Base-by-base conservation (phyloP, 2,888 invertebrate genomes). In the Griposia aprilina region DNA sequence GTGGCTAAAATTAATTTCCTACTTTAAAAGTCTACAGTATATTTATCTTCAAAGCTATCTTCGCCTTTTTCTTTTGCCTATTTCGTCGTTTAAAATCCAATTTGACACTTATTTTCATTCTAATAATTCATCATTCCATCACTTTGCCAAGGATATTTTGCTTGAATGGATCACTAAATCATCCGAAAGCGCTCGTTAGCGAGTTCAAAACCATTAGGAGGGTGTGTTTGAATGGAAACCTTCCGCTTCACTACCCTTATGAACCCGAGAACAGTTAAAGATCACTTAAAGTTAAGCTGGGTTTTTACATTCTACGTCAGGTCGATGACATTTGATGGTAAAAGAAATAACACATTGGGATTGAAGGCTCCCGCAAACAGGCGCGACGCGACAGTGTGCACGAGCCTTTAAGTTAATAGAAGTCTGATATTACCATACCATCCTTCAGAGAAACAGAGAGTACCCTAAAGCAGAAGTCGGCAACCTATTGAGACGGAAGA, bases 171-270 rank as follows among this genome's bases (percentile, higher is more conserved):
- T 59, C 7, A 66, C 52, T 36, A 76, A 76, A 79, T 79, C 65
- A 76, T 26, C 52, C 50, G 23, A 55, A 20, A 6, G 48, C 55
- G 50, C 63, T 81, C 75, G 63, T 78, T 78, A 78, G 41, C 17
- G 59, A 59, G 76, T 48, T 76, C 65, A 75, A 82, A 52, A 26
- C 65, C 79, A 79, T 75, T 82, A 76, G 45, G 36, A 48, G 82
- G 65, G 41, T 52, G 82, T 45, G 59, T 36, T 26, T 36, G 17
- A 74, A 6, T 30, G 55, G 26, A 73, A 50, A 57, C 36, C 30
- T 82, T 59, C 82, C 79, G 36, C 26, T 66, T 52, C 45, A 82
- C 11, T 66, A 59, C 15, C 41, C 50, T 82, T 17, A 23, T 52
- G 76, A 79, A 59, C 57, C 26, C 45, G 3, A 74, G n/a, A 45